Percentiles rank a stretch among this genome's conserved stretches.
Conservation (phyloP, 2,797 vertebrate species). For the Erpetoichthys calabaricus region DNA sequence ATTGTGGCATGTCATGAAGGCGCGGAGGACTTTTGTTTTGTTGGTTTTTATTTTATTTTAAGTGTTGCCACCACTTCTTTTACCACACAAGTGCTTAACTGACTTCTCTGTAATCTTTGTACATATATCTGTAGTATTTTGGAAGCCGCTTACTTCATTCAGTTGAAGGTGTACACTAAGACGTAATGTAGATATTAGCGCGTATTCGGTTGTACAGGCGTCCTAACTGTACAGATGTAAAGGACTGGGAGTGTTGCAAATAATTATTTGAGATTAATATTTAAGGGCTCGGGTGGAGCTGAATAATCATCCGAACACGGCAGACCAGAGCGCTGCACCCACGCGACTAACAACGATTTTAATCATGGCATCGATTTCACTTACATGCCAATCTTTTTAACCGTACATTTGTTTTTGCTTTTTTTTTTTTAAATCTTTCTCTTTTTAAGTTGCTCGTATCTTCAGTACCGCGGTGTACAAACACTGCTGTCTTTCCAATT, state of each 20-base stretch:
- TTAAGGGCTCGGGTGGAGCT: conserved; percentile 45
- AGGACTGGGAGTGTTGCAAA: conserved; percentile 37
- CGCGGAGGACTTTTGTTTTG: conserved; percentile 31
- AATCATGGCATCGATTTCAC: conserved; percentile 56
- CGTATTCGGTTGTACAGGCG: conserved; percentile 58
- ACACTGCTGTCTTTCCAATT: conserved; percentile 68
- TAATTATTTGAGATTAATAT: conserved; percentile 42
- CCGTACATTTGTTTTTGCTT: conserved; percentile 17
- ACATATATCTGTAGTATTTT: conserved; percentile 77
- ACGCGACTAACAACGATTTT: conserved; percentile 45
- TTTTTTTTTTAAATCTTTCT: conserved; percentile 36
- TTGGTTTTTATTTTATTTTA: conserved; percentile 21
- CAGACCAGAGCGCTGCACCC: conserved; percentile 36
- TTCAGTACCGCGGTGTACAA: conserved; percentile 68
- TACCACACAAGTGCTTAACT: conserved; percentile 74
- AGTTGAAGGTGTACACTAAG: conserved; percentile 53
- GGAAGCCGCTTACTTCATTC: conserved; percentile 42
- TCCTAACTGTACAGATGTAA: conserved; percentile 57
- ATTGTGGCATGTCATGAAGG: conserved; percentile 62
- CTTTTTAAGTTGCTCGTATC: conserved; percentile 56
- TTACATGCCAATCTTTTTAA: conserved; percentile 50
- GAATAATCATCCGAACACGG: conserved; percentile 22
- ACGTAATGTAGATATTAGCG: conserved; percentile 64
- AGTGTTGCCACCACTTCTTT: conserved; percentile 50
- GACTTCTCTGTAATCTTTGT: conserved; percentile 86